Percentiles rank a stretch among this genome's conserved stretches.
phyloP scores from a whole-genome alignment of 2,797 vertebrate species.

The Anabacerthia variegaticeps region DNA sequence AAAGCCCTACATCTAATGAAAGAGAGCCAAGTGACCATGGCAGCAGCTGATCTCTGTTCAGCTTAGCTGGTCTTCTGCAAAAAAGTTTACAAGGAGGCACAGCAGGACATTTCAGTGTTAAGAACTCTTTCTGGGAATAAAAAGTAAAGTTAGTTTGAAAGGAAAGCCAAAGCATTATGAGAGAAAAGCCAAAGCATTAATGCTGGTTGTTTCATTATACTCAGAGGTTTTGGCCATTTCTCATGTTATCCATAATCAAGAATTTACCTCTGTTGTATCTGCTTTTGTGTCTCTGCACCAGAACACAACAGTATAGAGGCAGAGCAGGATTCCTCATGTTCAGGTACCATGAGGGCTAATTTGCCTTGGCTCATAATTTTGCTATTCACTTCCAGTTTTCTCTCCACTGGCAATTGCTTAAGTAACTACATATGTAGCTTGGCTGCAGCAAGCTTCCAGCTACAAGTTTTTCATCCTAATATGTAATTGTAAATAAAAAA shows the following conservation, averaged over 20 bases:
- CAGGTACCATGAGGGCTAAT: neutral
- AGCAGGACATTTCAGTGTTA: neutral
- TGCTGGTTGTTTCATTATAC: neutral
- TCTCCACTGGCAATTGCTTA: neutral
- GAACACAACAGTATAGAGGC: neutral
- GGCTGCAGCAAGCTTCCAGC: neutral
- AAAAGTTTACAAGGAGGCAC: neutral
- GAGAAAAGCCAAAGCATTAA: neutral
- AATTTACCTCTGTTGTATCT: neutral
- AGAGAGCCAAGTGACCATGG: neutral
- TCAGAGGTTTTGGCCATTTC: neutral
- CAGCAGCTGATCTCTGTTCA: neutral
- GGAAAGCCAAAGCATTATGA: neutral
- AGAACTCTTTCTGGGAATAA: neutral
- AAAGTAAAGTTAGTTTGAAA: neutral
- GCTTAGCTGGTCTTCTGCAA: neutral
- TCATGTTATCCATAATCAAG: neutral
- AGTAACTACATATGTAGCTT: neutral
- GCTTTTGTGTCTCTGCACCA: neutral
- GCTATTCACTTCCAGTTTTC: neutral
- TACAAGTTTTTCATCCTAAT: neutral
- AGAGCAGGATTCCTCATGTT: neutral
- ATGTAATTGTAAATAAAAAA: slow-evolving; percentile 1
- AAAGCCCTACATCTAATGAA: neutral
- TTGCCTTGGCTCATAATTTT: neutral